Evolutionary conservation across 2,797 vertebrate genomes (phyloP), one percentile per base, ranked within the genome.

Genomic region (Podarcis lilfordi): DNA sequence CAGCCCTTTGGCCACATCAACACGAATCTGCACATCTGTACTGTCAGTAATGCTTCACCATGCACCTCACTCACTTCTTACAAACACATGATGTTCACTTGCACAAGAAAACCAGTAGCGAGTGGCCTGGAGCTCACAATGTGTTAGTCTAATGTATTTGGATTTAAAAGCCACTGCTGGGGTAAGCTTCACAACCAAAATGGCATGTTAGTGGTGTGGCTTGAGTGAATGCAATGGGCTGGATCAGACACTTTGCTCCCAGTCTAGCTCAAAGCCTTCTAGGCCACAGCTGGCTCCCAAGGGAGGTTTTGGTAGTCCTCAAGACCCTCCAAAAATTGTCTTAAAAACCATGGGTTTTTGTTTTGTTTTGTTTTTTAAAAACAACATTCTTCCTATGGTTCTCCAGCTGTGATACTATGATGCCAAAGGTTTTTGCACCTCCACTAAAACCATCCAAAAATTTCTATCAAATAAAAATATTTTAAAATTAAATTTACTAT

Each of bases 1-100:
- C 89, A 94, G 94, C 86, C 86, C 94, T 93, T 69, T 89, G 68
- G 87, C 87, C 94, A 86, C 91, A 82, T 81, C 95, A 95, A 93
- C 64, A 90, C 8, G 25, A 23, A 50, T 85, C 90, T 87, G 86
- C 82, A 32, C 5, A 89, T 69, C 80, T 87, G 93, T 77, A 89
- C 4, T 0, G 0, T 40, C 77, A 80, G 88, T 90, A 2, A 81
- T 92, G 82, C 91, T 91, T 87, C 82, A 86, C 80, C 61, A 45
- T 1, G 4, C 0, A 0, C 89, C 91, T 43, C 0, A 0, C 37
- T 89, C 66, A 80, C 37, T 43, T 92, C 91, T 93, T 85, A 40
- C 84, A 86, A n/a, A 15, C 17, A 5, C 15, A n/a, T 45, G 32
- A 86, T 72, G 71, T 91, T 89, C 43, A 50, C 35, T 68, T 68